phyloP scores from a whole-genome alignment of 2,888 invertebrate genomes.

The Eurytoma adleriae region DNA sequence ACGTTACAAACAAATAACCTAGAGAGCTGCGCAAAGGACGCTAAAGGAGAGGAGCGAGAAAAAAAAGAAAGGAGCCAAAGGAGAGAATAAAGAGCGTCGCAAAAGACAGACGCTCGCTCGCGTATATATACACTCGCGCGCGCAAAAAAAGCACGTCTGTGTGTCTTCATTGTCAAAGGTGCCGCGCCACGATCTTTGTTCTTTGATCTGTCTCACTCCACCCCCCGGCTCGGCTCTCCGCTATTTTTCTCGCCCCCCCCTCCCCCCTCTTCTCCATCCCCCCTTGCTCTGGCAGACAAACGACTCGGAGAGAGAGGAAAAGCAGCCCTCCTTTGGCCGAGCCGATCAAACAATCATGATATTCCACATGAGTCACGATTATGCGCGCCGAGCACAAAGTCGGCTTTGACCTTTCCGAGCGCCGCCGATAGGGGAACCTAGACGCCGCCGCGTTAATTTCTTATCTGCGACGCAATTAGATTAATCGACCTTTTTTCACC shows the following conservation, averaged over 20 bases:
- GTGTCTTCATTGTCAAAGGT: slow-evolving; percentile 64
- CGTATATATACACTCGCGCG: not conserved
- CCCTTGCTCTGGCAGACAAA: not conserved
- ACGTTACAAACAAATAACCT: not conserved
- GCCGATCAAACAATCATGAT: slow-evolving; percentile 60
- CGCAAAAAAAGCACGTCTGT: slow-evolving; percentile 20
- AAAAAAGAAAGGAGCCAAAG: not conserved
- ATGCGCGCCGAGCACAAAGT: slow-evolving; percentile 17
- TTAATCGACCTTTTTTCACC: slow-evolving; percentile 12
- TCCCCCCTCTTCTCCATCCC: slow-evolving; percentile 54
- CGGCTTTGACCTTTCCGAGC: slow-evolving; percentile 44
- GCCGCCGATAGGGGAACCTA: not conserved
- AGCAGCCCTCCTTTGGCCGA: slow-evolving; percentile 53
- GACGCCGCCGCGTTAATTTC: slow-evolving; percentile 20
- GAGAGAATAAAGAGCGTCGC: not conserved
- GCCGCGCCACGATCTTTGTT: slow-evolving; percentile 67
- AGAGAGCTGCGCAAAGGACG: not conserved
- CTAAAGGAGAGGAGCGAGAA: not conserved
- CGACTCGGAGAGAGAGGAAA: slow-evolving; percentile 50
- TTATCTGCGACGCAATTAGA: slow-evolving; percentile 32
- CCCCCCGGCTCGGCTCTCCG: slow-evolving; percentile 38
- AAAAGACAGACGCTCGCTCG: not conserved
- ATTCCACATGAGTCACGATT: slow-evolving; percentile 29
- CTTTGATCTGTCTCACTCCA: slow-evolving; percentile 55
- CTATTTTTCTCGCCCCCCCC: slow-evolving; percentile 53